Percentiles rank a stretch among this genome's conserved stretches.
phyloP scores from a whole-genome alignment of 2,113 vertebrate species.

The Baryphthengus martii region DNA sequence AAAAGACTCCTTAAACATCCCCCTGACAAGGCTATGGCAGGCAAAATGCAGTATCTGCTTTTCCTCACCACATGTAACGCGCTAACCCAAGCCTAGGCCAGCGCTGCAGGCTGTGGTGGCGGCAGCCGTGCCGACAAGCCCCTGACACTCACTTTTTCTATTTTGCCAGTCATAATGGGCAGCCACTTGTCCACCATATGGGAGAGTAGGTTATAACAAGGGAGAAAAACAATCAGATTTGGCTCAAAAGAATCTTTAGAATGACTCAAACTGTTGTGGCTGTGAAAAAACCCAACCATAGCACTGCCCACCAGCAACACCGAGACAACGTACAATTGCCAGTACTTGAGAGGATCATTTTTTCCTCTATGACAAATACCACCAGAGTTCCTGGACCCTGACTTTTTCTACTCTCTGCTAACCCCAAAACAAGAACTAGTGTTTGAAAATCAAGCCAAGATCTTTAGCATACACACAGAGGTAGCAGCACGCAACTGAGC shows the following conservation, averaged over 20 bases:
- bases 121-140: neutral
- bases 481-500: neutral
- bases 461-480: neutral
- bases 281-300: neutral
- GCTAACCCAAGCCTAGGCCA: neutral
- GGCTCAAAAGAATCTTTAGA: neutral
- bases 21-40: neutral
- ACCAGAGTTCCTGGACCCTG: neutral
- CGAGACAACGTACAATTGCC: accelerated
- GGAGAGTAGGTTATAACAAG: accelerated
- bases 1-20: neutral
- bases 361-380: neutral
- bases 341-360: neutral
- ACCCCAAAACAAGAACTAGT: neutral
- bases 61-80: neutral
- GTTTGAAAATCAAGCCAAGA: conserved; percentile 2
- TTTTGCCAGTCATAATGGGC: neutral
- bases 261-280: neutral
- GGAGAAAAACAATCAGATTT: neutral
- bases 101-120: neutral
- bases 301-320: neutral
- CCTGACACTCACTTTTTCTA: no score
- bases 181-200: neutral
- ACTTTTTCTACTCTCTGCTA: neutral
- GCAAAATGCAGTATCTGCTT: neutral